Evolutionary conservation across 2,888 invertebrate species (phyloP).

Genomic region (Lydus trimaculatus): DNA sequence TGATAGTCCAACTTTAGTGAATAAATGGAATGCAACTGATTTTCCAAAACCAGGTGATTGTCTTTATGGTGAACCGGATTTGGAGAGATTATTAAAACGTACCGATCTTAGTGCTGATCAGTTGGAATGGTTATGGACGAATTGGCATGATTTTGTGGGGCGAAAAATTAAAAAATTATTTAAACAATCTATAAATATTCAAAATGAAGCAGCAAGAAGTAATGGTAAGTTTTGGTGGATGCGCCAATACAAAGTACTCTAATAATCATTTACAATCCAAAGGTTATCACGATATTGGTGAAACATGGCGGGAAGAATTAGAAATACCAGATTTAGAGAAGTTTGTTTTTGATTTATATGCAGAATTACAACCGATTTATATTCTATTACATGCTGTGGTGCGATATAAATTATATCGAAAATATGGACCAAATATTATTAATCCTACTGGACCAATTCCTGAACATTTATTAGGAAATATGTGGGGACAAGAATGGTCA

Average conservation of each 20-base stretch:
- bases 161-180: conserved; percentile 66
- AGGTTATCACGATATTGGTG: conserved; percentile 72
- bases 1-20: conserved; percentile 14
- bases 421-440: conserved; percentile 65
- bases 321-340: conserved; percentile 67
- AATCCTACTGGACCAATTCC: conserved; percentile 68
- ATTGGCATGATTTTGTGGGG: conserved; percentile 72
- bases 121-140: conserved; percentile 67
- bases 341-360: conserved; percentile 64
- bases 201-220: conserved; percentile 69
- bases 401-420: conserved; percentile 66
- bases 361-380: conserved; percentile 70
- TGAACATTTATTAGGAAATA: conserved; percentile 72
- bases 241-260: not conserved
- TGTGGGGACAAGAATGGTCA: conserved; percentile 79
- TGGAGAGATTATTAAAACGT: conserved; percentile 67
- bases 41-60: conserved; percentile 57
- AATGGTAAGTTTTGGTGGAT: conserved; percentile 64
- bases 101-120: conserved; percentile 46
- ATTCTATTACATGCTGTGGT: conserved; percentile 75
- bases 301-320: conserved; percentile 70
- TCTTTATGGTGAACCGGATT: conserved; percentile 69
- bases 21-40: conserved; percentile 31
- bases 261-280: conserved; percentile 8
- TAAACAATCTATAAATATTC: conserved; percentile 61